A percentile compares a stretch with the other conserved stretches of the same genome.
These are phyloP conservation scores for Galendromus occidentalis DNA, from an alignment of 1,140 invertebrate species.

Conservation along the genomic window DNA sequence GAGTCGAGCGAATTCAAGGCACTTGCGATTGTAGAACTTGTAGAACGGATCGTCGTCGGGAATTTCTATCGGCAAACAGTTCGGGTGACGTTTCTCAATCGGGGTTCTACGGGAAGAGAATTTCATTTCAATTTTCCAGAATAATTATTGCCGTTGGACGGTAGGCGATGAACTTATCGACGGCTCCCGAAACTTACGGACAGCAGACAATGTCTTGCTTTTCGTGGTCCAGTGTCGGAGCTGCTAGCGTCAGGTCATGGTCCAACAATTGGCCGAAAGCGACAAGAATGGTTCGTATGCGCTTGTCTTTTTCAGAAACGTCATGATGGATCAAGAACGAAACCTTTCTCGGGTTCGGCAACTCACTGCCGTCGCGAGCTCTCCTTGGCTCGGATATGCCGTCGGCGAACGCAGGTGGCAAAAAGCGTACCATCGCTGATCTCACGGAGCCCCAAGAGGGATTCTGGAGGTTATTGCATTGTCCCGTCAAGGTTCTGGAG, in stretches of 20 bases:
- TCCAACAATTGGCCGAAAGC: conserved; percentile 89
- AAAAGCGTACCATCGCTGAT: conserved; percentile 40
- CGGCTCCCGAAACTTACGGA: neutral
- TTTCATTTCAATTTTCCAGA: neutral
- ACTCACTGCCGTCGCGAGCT: conserved; percentile 37
- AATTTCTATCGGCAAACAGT: conserved; percentile 71
- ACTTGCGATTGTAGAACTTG: conserved; percentile 41
- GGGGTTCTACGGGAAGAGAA: conserved; percentile 33
- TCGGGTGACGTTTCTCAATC: conserved; percentile 47
- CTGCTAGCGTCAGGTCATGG: conserved; percentile 74
- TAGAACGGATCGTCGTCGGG: conserved; percentile 82
- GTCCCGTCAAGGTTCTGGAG: conserved; percentile 65
- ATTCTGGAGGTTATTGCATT: conserved; percentile 76
- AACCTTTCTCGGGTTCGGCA: conserved; percentile 59
- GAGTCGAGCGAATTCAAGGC: conserved; percentile 34
- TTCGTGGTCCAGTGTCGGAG: conserved; percentile 31
- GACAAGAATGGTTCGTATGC: conserved; percentile 77
- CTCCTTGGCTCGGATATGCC: conserved; percentile 19
- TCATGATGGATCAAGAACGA: conserved; percentile 74
- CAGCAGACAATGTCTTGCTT: conserved; percentile 22
- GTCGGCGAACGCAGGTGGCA: conserved; percentile 31
- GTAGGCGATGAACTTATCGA: neutral
- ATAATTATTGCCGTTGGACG: neutral
- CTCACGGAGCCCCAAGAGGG: conserved; percentile 73
- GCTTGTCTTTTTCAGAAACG: conserved; percentile 73